These are phyloP conservation scores for Botia almorhae DNA, from an alignment of 2,797 vertebrate genomes.

Conservation along the genomic window DNA sequence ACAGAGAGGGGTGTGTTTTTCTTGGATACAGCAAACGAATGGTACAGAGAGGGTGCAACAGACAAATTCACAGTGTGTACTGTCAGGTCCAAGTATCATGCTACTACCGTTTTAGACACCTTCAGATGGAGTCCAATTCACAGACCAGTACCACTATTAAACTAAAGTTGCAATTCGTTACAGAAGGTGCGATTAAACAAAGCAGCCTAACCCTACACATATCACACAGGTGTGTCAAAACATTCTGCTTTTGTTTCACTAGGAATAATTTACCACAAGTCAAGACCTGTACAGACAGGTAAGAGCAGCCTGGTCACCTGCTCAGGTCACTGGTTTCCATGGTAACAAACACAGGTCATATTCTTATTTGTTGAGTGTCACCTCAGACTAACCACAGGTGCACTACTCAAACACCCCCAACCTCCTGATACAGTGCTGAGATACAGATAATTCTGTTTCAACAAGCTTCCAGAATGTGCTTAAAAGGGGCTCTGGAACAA, in stretches of 20 bases:
- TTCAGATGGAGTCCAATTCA: background rate
- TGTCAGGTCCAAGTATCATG: background rate
- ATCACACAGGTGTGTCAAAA: background rate
- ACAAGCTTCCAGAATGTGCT: constrained; percentile 16
- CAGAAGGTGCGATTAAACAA: background rate
- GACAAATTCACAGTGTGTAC: background rate
- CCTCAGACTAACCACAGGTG: constrained; percentile 53
- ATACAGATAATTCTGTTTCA: constrained; percentile 17
- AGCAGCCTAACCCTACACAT: background rate
- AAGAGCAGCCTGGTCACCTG: constrained; percentile 16
- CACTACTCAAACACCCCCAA: constrained; percentile 35
- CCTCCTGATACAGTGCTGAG: background rate
- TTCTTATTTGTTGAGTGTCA: constrained; percentile 43
- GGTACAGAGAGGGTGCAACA: background rate
- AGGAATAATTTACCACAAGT: constrained; percentile 24
- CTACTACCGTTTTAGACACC: background rate
- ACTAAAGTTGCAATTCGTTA: background rate
- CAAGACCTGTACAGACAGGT: constrained; percentile 26
- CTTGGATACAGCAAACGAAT: constrained; percentile 37
- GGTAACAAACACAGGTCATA: constrained; percentile 41
- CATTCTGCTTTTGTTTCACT: background rate
- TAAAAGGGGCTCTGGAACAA: constrained; percentile 8
- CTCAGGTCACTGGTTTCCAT: constrained; percentile 33
- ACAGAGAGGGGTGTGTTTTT: constrained; percentile 39
- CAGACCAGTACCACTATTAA: background rate